Percentiles rank a stretch among this genome's conserved stretches.
Conservation (phyloP, 2,797 vertebrate genomes). For the Otus scops region DNA sequence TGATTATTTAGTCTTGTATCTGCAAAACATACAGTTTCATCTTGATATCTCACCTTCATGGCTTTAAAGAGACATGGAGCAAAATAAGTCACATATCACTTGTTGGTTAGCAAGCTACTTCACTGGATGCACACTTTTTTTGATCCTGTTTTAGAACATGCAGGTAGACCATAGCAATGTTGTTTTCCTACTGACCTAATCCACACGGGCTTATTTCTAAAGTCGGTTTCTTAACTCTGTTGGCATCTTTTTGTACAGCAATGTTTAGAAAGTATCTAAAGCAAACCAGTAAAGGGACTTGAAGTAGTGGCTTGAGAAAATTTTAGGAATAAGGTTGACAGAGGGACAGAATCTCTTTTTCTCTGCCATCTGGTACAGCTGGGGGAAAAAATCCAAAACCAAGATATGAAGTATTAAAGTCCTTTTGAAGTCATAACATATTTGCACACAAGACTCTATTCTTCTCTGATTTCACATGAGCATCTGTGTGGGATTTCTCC, state of each 20-base stretch:
- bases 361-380: neutral
- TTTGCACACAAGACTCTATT: neutral
- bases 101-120: neutral
- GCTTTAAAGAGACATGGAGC: neutral
- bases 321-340: neutral
- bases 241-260: neutral
- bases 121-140: neutral
- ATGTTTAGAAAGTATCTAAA: neutral
- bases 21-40: neutral
- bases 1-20: neutral
- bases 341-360: neutral
- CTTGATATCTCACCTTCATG: neutral
- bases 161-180: neutral
- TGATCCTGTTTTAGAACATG: neutral
- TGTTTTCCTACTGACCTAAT: neutral
- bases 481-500: neutral
- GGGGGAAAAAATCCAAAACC: neutral
- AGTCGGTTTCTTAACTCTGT: neutral
- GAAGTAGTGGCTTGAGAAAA: neutral
- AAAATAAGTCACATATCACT: neutral
- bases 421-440: neutral
- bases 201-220: neutral
- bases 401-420: neutral
- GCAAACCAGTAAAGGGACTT: neutral
- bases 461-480: neutral